Evolutionary conservation across 1,140 invertebrate species (phyloP).

Genomic region (Pollicipes pollicipes): DNA sequence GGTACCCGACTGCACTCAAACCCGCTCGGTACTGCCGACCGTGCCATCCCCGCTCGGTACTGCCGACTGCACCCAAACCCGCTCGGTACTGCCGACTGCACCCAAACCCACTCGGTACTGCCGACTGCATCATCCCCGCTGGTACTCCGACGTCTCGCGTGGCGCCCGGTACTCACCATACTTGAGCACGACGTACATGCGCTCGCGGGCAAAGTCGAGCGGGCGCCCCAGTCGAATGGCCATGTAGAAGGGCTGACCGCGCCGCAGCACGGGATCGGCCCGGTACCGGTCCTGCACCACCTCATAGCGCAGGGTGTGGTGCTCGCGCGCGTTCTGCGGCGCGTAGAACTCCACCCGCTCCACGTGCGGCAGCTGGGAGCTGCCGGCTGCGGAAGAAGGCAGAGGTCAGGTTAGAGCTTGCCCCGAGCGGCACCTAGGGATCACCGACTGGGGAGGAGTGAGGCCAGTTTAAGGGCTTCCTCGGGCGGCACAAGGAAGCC

Average conservation of each 20-base stretch:
- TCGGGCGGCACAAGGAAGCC: too few relatives aligned
- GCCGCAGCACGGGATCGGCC: slow-evolving; percentile 28
- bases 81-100: too few relatives aligned
- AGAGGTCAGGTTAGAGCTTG: slow-evolving; percentile 15
- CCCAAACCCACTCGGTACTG: too few relatives aligned
- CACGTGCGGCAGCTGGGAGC: slow-evolving; percentile 29
- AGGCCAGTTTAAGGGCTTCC: too few relatives aligned
- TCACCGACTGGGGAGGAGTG: too few relatives aligned
- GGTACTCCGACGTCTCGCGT: too few relatives aligned
- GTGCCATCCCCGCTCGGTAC: too few relatives aligned
- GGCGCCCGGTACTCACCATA: slow-evolving; percentile 27
- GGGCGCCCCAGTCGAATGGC: slow-evolving; percentile 24
- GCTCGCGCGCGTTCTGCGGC: slow-evolving; percentile 37
- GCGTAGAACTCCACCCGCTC: slow-evolving; percentile 41
- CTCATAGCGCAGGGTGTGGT: slow-evolving; percentile 45
- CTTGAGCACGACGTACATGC: slow-evolving; percentile 25
- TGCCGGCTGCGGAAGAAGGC: neutral
- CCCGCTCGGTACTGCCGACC: too few relatives aligned
- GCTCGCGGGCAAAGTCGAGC: slow-evolving; percentile 24
- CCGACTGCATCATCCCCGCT: too few relatives aligned
- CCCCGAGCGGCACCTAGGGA: too few relatives aligned
- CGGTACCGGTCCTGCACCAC: slow-evolving; percentile 30
- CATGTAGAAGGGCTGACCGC: slow-evolving; percentile 28
- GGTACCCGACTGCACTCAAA: too few relatives aligned
- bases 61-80: too few relatives aligned